Evolutionary conservation across 2,888 invertebrate genomes (phyloP), one percentile per base, ranked within the genome.

Genomic region (Gasteruption jaculator): DNA sequence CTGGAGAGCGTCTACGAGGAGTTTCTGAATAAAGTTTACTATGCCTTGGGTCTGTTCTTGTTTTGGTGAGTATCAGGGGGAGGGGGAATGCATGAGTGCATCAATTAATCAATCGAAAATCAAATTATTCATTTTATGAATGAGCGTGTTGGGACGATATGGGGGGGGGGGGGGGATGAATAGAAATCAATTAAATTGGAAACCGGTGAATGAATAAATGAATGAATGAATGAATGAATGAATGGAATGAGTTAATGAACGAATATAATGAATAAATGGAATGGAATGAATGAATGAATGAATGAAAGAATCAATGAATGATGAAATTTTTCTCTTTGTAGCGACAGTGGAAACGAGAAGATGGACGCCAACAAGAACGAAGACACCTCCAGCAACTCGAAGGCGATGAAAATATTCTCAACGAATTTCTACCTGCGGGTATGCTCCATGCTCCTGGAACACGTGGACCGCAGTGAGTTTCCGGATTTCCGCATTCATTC

Each of bases 1-100:
- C 65, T 82, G 45, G 82, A 82, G 61, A 66, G 64, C 3, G 72
- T 81, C 3, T 68, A 81, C 38, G 61, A 75, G 11, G 77, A 79
- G 45, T 76, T 78, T 41, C 76, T 79, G 72, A 73, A 76, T 44
- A 71, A 73, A 22, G 52, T 69, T 21, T 70, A 59, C 52, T 70
- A 70, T 47, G 61, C 71, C 0, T 54, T 71, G 27, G 68, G 70
- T 40, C 53, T 71, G 36, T 45, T 71, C 16, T 41, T 71, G 14
- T 69, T 65, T 48, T 66, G 67, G 70, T 68, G 53, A 59, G 48
- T 48, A 27, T 44, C 8, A 41, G n/a, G n/a, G n/a, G n/a, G n/a
- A n/a, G n/a, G n/a, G n/a, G n/a, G n/a, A n/a, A n/a, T n/a, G n/a
- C n/a, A n/a, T n/a, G n/a, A n/a, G n/a, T n/a, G n/a, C n/a, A n/a